phyloP scores from a whole-genome alignment of 2,797 vertebrate genomes.

The Ptychobarbus kaznakovi region DNA sequence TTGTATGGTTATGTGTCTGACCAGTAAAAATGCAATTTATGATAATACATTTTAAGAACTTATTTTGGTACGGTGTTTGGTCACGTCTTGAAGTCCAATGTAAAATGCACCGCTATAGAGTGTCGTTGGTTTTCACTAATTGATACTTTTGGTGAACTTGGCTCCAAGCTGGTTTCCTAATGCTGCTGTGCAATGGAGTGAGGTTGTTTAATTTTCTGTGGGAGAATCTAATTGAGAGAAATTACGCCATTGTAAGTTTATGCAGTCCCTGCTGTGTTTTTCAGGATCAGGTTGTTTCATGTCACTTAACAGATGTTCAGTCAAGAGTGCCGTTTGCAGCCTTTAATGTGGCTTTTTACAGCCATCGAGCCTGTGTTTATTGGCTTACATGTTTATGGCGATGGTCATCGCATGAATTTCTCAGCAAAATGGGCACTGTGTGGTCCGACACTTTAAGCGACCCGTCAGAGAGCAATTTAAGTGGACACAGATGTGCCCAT shows the following conservation, averaged over 20 bases:
- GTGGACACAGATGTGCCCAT: slow-evolving; percentile 55
- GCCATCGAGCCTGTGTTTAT: slow-evolving; percentile 56
- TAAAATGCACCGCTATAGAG: neutral
- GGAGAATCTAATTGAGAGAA: slow-evolving; percentile 58
- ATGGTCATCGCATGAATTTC: slow-evolving; percentile 54
- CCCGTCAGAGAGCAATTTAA: slow-evolving; percentile 54
- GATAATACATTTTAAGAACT: neutral
- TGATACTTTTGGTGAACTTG: slow-evolving; percentile 39
- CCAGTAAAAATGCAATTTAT: neutral
- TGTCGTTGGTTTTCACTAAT: slow-evolving; percentile 9
- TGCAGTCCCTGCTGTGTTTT: slow-evolving; percentile 58
- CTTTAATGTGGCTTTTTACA: slow-evolving; percentile 54
- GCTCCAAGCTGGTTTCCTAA: slow-evolving; percentile 24
- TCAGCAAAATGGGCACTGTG: slow-evolving; percentile 54
- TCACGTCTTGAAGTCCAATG: neutral
- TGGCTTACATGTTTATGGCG: slow-evolving; percentile 58
- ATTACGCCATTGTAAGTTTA: slow-evolving; percentile 59
- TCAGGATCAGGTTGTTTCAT: slow-evolving; percentile 55
- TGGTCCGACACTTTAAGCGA: slow-evolving; percentile 54
- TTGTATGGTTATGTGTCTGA: neutral
- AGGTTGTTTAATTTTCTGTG: slow-evolving; percentile 56
- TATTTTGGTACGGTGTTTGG: neutral
- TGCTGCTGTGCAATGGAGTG: slow-evolving; percentile 30
- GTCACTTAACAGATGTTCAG: slow-evolving; percentile 63
- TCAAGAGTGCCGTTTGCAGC: slow-evolving; percentile 59